Evolutionary conservation across 2,113 vertebrate species (phyloP).

Genomic region (Brienomyrus longianalis): DNA sequence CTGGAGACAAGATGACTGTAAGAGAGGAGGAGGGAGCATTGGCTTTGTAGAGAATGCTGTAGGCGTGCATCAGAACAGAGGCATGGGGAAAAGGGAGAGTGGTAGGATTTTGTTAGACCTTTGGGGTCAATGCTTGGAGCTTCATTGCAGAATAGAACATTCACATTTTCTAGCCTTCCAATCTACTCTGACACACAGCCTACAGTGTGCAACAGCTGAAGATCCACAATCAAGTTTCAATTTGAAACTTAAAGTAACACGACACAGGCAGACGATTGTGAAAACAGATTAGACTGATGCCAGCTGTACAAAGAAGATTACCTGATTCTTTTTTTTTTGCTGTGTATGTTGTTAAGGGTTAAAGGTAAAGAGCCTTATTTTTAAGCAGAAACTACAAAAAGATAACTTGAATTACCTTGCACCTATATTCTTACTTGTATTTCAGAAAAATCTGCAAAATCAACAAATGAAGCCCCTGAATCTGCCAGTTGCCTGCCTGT

Average conservation of each 20-base stretch:
- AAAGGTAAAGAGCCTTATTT: not conserved
- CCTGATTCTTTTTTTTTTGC: not conserved
- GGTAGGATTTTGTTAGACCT: constrained; percentile 2
- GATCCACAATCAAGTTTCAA: constrained; percentile 3
- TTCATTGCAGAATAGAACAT: not conserved
- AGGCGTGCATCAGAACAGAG: not conserved
- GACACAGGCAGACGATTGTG: not conserved
- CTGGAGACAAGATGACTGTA: not conserved
- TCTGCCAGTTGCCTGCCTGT: not conserved
- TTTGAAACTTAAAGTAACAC: constrained; percentile 12
- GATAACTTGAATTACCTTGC: not conserved
- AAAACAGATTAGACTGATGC: not conserved
- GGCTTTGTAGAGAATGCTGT: not conserved
- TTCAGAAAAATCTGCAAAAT: not conserved
- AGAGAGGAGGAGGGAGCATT: not conserved
- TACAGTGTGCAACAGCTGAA: not conserved
- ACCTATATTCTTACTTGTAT: not conserved
- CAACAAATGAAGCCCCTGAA: not conserved
- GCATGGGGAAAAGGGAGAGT: not conserved
- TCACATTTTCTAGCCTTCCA: not conserved
- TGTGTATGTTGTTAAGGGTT: not conserved
- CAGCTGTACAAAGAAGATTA: not conserved
- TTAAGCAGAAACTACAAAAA: not conserved
- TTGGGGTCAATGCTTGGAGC: not conserved
- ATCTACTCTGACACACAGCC: not conserved